A percentile compares a stretch with the other conserved stretches of the same genome.
Evolutionary conservation across 2,113 vertebrate genomes (phyloP).

Genomic region (Toxostoma redivivum): DNA sequence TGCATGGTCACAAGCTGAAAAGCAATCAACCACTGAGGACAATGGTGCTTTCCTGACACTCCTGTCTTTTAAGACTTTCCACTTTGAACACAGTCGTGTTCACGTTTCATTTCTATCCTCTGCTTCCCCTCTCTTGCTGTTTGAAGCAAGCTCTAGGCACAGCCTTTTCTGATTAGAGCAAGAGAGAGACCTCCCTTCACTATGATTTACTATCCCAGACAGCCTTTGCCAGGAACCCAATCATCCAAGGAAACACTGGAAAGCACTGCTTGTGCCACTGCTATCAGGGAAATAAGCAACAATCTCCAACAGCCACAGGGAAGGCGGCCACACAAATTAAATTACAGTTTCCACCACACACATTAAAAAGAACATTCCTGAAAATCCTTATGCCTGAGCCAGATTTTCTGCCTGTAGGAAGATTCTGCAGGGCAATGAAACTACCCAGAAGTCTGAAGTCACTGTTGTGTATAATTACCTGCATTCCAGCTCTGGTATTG

Average conservation of each 20-base stretch:
- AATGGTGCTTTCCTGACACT: background rate
- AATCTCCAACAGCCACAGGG: background rate
- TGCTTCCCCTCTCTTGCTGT: background rate
- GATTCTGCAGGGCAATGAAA: background rate
- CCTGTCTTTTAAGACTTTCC: background rate
- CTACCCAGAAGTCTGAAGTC: background rate
- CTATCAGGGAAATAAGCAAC: background rate
- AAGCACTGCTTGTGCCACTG: background rate
- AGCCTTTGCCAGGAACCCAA: background rate
- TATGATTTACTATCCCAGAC: background rate
- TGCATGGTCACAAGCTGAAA: background rate
- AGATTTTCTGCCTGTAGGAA: background rate
- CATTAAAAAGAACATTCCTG: background rate
- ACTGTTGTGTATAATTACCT: background rate
- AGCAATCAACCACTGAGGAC: background rate
- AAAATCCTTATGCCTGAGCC: background rate
- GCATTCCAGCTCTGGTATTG: background rate
- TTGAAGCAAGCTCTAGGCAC: background rate
- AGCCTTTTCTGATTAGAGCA: background rate
- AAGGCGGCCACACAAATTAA: background rate
- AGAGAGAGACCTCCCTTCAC: background rate
- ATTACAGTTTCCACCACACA: background rate
- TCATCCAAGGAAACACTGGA: background rate
- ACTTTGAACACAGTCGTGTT: background rate
- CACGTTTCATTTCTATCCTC: background rate